phyloP scores from a whole-genome alignment of 2,113 vertebrate species.

The Ochotona curzoniae region DNA sequence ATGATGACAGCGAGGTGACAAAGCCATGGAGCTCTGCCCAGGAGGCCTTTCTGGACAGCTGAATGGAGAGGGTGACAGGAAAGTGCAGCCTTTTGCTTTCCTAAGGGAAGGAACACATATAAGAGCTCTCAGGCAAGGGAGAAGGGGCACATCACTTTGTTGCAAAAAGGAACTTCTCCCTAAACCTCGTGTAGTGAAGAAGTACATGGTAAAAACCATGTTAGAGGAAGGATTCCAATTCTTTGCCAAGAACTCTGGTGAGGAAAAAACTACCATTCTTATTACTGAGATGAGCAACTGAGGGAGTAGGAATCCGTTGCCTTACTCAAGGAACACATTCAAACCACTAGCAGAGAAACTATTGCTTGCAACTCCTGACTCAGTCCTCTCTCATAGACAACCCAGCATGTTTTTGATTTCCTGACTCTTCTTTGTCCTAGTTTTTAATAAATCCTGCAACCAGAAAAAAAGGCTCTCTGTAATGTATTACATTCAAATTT shows the following conservation, averaged over 20 bases:
- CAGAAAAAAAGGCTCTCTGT: neutral
- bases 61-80: conserved; percentile 51
- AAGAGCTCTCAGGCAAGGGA: neutral
- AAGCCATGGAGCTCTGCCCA: conserved; percentile 59
- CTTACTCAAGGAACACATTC: neutral
- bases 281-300: neutral
- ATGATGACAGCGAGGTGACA: conserved; percentile 67
- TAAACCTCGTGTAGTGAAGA: neutral
- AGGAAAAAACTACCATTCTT: neutral
- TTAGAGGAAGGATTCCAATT: neutral
- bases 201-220: neutral
- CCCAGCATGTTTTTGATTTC: neutral
- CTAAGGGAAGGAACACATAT: neutral
- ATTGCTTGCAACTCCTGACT: neutral
- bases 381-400: neutral
- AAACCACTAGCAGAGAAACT: neutral
- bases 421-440: neutral
- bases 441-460: conserved; percentile 16
- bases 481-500: neutral
- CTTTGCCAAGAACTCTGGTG: neutral
- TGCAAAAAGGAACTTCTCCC: neutral
- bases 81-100: neutral
- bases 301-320: neutral
- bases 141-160: too few relatives aligned
- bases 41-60: conserved; percentile 59